A percentile compares a stretch with the other conserved stretches of the same genome.
These are phyloP conservation scores for Agriopis marginaria DNA, from an alignment of 2,888 invertebrate species.

Conservation along the genomic window DNA sequence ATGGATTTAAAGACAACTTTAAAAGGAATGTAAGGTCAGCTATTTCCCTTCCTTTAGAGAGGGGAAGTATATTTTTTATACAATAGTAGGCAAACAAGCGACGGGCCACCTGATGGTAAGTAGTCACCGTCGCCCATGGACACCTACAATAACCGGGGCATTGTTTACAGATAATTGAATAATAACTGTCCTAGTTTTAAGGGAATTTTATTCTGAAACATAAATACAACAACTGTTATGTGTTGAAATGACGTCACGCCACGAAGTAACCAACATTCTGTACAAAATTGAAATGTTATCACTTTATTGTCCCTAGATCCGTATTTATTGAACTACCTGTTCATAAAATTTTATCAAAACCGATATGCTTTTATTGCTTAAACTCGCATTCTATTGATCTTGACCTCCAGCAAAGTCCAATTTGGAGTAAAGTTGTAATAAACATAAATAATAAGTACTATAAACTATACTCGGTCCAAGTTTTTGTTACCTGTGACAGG, in stretches of 20 bases:
- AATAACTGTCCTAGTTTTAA: neutral
- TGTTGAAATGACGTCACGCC: neutral
- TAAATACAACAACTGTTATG: neutral
- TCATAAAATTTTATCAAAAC: constrained; percentile 16
- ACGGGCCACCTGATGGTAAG: no score
- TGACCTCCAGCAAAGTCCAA: constrained; percentile 10
- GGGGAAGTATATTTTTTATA: no score
- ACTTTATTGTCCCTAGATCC: constrained; percentile 3
- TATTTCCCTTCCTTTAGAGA: no score
- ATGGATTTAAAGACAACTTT: no score
- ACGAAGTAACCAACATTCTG: constrained; percentile 1
- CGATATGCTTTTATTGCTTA: constrained; percentile 14
- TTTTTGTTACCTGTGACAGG: neutral
- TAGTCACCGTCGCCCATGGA: no score
- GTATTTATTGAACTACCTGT: constrained; percentile 11
- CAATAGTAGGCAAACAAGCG: no score
- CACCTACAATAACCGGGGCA: no score
- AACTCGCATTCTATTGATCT: constrained; percentile 4
- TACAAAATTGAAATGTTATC: constrained; percentile 6
- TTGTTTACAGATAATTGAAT: no score
- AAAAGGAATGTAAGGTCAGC: no score
- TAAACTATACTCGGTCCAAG: neutral
- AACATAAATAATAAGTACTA: no score
- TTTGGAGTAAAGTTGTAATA: neutral
- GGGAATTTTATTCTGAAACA: neutral